A percentile compares a stretch with the other conserved stretches of the same genome.
Evolutionary conservation across 2,888 invertebrate species (phyloP).

Genomic region (Eudasyphora cyanicolor): DNA sequence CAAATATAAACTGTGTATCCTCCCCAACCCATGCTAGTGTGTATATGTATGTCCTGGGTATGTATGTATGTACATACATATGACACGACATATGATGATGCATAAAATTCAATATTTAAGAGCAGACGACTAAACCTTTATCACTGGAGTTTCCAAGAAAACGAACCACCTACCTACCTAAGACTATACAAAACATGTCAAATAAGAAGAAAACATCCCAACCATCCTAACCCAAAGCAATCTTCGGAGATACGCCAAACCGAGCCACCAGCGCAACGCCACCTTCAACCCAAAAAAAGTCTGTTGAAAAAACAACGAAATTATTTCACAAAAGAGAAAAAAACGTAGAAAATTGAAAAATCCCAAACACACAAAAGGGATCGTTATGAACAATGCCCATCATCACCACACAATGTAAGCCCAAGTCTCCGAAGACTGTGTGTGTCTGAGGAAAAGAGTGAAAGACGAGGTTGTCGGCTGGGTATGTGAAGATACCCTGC

Average conservation of each 20-base stretch:
- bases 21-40: neutral
- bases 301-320: slow-evolving; percentile 32
- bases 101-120: slow-evolving; percentile 36
- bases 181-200: slow-evolving; percentile 26
- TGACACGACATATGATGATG: slow-evolving; percentile 60
- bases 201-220: slow-evolving; percentile 33
- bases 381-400: slow-evolving; percentile 36
- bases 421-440: neutral
- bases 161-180: slow-evolving; percentile 59
- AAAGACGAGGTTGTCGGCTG: slow-evolving; percentile 2
- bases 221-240: slow-evolving; percentile 20
- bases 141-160: slow-evolving; percentile 57
- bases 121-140: neutral
- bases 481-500: slow-evolving; percentile 37
- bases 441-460: slow-evolving; percentile 3
- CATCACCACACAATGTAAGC: slow-evolving; percentile 1
- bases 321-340: slow-evolving; percentile 25
- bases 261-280: slow-evolving; percentile 28
- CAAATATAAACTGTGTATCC: too few species aligned
- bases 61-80: slow-evolving; percentile 39
- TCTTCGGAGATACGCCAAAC: neutral
- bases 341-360: slow-evolving; percentile 31
- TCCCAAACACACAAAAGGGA: slow-evolving; percentile 49
- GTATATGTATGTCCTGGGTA: neutral
- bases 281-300: slow-evolving; percentile 43